These are phyloP conservation scores for Phoxinus phoxinus DNA, from an alignment of 2,113 vertebrate species.

Conservation along the genomic window DNA sequence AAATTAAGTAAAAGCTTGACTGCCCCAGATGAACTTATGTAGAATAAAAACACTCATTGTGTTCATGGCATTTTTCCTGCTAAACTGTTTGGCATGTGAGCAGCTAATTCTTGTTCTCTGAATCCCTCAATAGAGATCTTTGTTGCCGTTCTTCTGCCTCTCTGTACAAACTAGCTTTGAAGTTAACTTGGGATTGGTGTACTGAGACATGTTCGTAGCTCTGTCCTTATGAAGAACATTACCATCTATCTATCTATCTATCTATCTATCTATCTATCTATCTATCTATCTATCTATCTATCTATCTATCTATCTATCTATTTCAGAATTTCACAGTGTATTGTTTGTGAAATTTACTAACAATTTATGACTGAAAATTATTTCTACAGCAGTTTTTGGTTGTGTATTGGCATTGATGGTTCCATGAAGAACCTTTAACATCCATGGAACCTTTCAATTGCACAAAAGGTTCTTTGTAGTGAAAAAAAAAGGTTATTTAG, in stretches of 20 bases:
- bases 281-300: no score
- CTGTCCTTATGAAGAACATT: neutral
- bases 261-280: neutral
- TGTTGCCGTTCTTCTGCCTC: slow-evolving; percentile 18
- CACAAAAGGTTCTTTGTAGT: no score
- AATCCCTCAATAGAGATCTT: slow-evolving; percentile 22
- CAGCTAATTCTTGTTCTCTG: slow-evolving; percentile 10
- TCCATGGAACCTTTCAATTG: no score
- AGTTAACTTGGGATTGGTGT: slow-evolving; percentile 9
- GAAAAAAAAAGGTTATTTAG: no score
- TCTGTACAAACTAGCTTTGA: slow-evolving; percentile 13
- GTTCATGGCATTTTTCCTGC: slow-evolving; percentile 31
- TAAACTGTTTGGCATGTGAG: slow-evolving; percentile 15
- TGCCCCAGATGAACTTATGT: neutral
- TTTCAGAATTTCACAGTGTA: no score
- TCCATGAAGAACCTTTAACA: no score
- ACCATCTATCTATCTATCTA: neutral
- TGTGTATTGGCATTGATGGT: no score
- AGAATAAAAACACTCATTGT: slow-evolving; percentile 48
- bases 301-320: no score
- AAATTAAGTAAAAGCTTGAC: slow-evolving; percentile 24
- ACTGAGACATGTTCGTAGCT: neutral
- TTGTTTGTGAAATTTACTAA: no score
- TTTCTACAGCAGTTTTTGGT: no score
- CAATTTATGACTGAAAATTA: no score